Percentiles rank a stretch among this genome's conserved stretches.
Evolutionary conservation across 2,888 invertebrate genomes (phyloP).

Genomic region (Drosophila meridiana): DNA sequence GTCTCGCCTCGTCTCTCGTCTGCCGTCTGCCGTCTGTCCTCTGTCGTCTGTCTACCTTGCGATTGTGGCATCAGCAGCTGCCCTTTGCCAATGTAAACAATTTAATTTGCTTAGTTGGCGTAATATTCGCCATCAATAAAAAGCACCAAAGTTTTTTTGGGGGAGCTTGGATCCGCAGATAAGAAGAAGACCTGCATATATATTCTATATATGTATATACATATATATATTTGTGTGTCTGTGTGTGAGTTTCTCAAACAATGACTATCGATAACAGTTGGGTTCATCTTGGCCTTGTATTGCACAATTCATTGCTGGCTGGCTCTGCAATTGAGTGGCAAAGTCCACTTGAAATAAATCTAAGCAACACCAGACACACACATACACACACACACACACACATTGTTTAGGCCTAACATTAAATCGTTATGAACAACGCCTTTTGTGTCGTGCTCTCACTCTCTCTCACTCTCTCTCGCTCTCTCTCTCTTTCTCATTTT

Average conservation of each 20-base stretch:
- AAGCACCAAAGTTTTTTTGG: constrained; percentile 39
- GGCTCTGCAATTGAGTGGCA: constrained; percentile 61
- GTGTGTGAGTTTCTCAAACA: constrained; percentile 54
- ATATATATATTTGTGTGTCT: constrained; percentile 5
- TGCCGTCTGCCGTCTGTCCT: background rate
- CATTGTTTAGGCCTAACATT: constrained; percentile 48
- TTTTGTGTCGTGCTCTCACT: constrained; percentile 14
- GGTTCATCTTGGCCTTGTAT: constrained; percentile 41
- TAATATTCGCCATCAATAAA: constrained; percentile 78
- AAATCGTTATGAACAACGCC: constrained; percentile 60
- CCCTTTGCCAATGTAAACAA: constrained; percentile 69
- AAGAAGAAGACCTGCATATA: constrained; percentile 23
- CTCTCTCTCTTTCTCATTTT: background rate
- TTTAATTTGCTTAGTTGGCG: constrained; percentile 81
- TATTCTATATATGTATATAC: background rate
- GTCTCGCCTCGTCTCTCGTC: constrained; percentile 29
- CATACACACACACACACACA: background rate
- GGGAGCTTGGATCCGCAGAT: background rate
- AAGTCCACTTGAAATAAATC: constrained; percentile 63
- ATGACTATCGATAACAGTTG: constrained; percentile 68
- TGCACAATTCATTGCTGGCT: constrained; percentile 27
- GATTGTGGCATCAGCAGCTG: constrained; percentile 28
- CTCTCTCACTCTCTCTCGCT: background rate
- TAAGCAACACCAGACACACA: constrained; percentile 26
- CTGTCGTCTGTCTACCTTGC: constrained; percentile 51